Evolutionary conservation across 2,888 invertebrate genomes (phyloP), one percentile per base, ranked within the genome.

Genomic region (Sialis fuliginosa): DNA sequence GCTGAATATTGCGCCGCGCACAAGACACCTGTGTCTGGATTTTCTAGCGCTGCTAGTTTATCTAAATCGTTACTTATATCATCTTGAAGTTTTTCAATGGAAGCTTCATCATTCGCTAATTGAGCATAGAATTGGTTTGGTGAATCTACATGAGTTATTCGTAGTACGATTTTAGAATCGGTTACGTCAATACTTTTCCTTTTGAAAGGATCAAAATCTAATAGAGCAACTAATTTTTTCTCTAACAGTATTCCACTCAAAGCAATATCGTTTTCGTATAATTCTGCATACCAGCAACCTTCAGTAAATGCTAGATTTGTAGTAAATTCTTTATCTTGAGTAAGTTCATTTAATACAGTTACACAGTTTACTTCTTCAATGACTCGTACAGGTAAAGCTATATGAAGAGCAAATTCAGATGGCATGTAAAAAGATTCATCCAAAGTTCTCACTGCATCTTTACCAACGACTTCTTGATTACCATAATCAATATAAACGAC

Each of bases 1-100:
- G 77, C 79, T 0, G 79, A 75, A 61, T 88, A 93, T 57, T 82
- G 79, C 1, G 92, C 91, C 43, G 79, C 70, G 54, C 85, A 86
- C 0, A 77, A 57, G 0, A 75, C 72, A 6, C 79, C 79, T 48
- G 75, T 67, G 42, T 75, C 74, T 2, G 74, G 69, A 46, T 62
- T 73, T 48, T 71, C 70, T 7, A 81, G 60, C 35, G 73, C 69
- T 0, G 70, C 59, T 58, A 76, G 70, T 1, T 62, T 60, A 22
- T 48, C 52, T 0, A 75, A 72, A 6, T 71, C 67, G 22, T 70
- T 68, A 60, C 83, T 81, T 1, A 87, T 62, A 54, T 74, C 71
- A 0, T 71, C 70, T 55, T 84, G 82, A 1, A 84, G 66, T 37
- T 69, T 67, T 2, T 72, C 67, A 3, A 85, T 68, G 2, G 66